Evolutionary conservation across 1,140 invertebrate species (phyloP), one percentile per base, ranked within the genome.

Genomic region (Saccostrea cuccullata): DNA sequence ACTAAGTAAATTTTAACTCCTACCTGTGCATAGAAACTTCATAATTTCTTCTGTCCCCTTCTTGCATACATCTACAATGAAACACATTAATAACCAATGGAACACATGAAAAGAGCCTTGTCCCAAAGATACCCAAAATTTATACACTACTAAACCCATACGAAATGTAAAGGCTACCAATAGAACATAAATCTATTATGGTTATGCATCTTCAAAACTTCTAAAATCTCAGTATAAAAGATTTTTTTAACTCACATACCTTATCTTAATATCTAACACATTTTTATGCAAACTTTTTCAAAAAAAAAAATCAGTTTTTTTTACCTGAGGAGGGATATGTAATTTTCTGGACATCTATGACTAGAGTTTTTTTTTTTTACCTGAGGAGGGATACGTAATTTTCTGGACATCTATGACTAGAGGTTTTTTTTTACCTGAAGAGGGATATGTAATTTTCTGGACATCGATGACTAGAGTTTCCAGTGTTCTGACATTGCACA

Each of bases 41-140:
- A 97, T 96, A 47, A 97, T 96, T 86, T 96, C 95, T 93, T 95
- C 95, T 58, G 96, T 96, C 47, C 97, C 97, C 87, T 96, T 94
- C 30, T 89, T 90, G 70, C 96, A 91, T 88, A 97, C 95, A 87
- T 96, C 96, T 90, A 90, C 13, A 89, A 90, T 70, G 85, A 55
- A 83, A 64, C 82, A 85, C 17, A 11, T 82, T 47, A 47, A 47
- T 47, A 8, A 47, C 1, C 47, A 47, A 47, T 47, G 5, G 6
- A 9, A 47, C 1, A 47, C 47, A 47, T 2, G 9, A 47, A 47
- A 47, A 9, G 47, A 47, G 30, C 9, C 9, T 47, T 47, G 47
- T 5, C 47, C 9, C 47, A 47, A 6, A 47, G 47, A 47, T 3
- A 47, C 1, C 9, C 47, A 2, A 47, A 47, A 36, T 36, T 36